These are phyloP conservation scores for Corydoras sp. DNA, from an alignment of 2,113 vertebrate species.

Conservation along the genomic window DNA sequence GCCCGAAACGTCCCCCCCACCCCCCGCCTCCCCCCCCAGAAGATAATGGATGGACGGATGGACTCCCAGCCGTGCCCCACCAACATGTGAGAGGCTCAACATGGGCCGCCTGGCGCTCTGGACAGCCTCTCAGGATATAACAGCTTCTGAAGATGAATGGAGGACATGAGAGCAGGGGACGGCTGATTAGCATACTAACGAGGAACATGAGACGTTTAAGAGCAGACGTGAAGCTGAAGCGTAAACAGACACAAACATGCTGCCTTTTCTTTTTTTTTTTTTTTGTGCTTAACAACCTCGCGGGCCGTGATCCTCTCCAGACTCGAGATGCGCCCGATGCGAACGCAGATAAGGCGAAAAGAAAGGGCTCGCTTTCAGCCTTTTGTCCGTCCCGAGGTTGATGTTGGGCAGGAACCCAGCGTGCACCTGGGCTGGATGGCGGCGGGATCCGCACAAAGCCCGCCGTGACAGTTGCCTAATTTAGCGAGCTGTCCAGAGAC, in stretches of 20 bases:
- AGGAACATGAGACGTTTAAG: background rate
- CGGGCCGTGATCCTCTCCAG: background rate
- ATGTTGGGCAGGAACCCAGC: constrained; percentile 21
- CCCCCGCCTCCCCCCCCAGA: no score
- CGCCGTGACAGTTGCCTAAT: constrained; percentile 46
- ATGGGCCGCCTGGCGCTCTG: no score
- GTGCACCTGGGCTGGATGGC: constrained; percentile 33
- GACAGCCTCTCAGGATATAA: no score
- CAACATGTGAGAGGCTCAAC: no score
- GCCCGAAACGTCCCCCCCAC: no score
- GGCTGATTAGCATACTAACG: background rate
- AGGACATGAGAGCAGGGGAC: background rate
- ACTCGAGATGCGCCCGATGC: background rate
- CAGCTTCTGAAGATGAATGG: background rate
- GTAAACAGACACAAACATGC: background rate
- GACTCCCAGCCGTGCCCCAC: no score
- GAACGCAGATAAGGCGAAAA: background rate
- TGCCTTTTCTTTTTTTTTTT: no score
- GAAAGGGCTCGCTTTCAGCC: constrained; percentile 3
- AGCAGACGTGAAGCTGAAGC: background rate
- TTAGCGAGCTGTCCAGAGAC: constrained; percentile 50
- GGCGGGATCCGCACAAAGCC: constrained; percentile 38
- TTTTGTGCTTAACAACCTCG: background rate
- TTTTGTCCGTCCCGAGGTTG: constrained; percentile 26
- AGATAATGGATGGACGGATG: no score